A percentile compares a stretch with the other conserved stretches of the same genome.
Conservation (phyloP, 2,888 invertebrate species). For the Tenodera sinensis region DNA sequence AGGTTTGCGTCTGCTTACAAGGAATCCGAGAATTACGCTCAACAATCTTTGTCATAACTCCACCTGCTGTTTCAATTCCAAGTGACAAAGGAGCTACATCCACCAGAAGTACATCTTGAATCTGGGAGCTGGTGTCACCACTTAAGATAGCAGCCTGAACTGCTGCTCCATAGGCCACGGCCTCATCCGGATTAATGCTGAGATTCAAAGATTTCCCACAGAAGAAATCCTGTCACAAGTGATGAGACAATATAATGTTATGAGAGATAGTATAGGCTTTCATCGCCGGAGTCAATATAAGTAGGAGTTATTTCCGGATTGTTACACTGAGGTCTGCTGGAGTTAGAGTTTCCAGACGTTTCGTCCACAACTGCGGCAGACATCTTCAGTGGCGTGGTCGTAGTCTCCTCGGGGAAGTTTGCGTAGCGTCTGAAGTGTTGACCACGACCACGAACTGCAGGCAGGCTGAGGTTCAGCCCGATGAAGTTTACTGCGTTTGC, state of each 20-base stretch:
- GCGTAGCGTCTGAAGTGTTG: no score
- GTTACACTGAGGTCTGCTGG: no score
- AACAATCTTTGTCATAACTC: conserved; percentile 68
- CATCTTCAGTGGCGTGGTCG: no score
- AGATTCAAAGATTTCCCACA: conserved; percentile 64
- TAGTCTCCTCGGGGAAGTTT: no score
- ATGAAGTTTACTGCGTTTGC: no score
- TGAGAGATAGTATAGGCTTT: no score
- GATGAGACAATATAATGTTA: neutral
- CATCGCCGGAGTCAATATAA: no score
- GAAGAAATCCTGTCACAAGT: conserved; percentile 61
- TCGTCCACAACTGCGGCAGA: no score
- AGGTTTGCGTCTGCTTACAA: conserved; percentile 60
- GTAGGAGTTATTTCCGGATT: no score
- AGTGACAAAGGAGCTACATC: conserved; percentile 67
- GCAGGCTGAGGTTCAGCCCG: no score
- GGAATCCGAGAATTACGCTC: conserved; percentile 56
- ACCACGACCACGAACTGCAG: no score
- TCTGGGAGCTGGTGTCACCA: conserved; percentile 55
- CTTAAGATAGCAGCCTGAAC: conserved; percentile 40
- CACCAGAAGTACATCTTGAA: conserved; percentile 68
- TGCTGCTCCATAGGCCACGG: conserved; percentile 45
- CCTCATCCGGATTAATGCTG: conserved; percentile 71
- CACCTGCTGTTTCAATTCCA: conserved; percentile 75
- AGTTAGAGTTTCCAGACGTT: no score